Evolutionary conservation across 2,797 vertebrate species (phyloP), one percentile per base, ranked within the genome.

Genomic region (Malacoctenus gilli): DNA sequence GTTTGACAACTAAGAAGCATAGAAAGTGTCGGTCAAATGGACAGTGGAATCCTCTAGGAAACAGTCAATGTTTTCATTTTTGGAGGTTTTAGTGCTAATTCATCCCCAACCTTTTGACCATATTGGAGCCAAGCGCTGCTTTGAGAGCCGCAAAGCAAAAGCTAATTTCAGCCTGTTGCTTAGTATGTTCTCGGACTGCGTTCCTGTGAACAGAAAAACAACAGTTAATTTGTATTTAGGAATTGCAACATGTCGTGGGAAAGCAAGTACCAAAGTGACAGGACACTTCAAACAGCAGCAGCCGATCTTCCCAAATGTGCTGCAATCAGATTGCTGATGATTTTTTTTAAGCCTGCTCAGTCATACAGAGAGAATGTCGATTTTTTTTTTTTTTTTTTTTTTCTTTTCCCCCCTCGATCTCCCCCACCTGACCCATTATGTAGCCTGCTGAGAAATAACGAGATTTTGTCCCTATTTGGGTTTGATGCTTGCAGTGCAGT

Each of bases 361-460:
- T 85, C 30, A 37, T 52, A 71, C 59, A 57, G 61, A 59, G 71
- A 75, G 83, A 80, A 85, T 73, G 67, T 79, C 54, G 34, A 66
- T 66, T 54, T 51, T 59, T 55, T 47, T 40, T n/a, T 28, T 38
- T 30, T 21, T 31, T 38, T 13, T 5, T 1, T n/a, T n/a, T n/a
- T n/a, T n/a, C n/a, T n/a, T n/a, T n/a, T n/a, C n/a, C 2, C 25
- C 25, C 25, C 15, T 3, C n/a, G 22, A n/a, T n/a, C n/a, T n/a
- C 14, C 36, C 46, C 72, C 75, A 83, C 66, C 65, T 78, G 75
- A 83, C 74, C 79, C 72, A 86, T 85, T 81, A 80, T 68, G 61
- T 60, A 76, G 78, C 72, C 81, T 75, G 76, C 75, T 80, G 75
- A 68, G 75, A 79, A 84, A 83, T 87, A 86, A 85, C 87, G 82